A percentile compares a stretch with the other conserved stretches of the same genome.
Conservation (phyloP, 2,113 vertebrate genomes). For the Monopterus albus region DNA sequence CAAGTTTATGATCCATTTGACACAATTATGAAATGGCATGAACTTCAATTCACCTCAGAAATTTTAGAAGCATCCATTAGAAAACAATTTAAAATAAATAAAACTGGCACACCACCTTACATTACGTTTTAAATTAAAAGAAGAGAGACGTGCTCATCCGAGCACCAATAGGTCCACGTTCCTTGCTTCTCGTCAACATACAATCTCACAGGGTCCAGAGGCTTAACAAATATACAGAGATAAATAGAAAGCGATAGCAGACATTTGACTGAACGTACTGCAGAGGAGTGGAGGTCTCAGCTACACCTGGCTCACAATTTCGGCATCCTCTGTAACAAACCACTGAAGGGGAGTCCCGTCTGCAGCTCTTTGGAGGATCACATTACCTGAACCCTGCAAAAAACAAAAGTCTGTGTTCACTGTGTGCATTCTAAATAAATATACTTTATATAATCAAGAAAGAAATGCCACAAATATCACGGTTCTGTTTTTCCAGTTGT, state of each 20-base stretch:
- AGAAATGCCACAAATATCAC: no score
- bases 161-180: slow-evolving; percentile 29
- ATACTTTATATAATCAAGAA: no score
- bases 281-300: not conserved
- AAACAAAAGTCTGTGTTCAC: slow-evolving; percentile 10
- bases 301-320: slow-evolving; percentile 91
- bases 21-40: slow-evolving; percentile 15
- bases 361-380: slow-evolving; percentile 84
- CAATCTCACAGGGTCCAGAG: slow-evolving; percentile 68
- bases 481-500: no score
- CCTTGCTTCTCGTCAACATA: slow-evolving; percentile 45
- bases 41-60: slow-evolving; percentile 29
- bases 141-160: slow-evolving; percentile 31
- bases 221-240: slow-evolving; percentile 78
- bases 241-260: slow-evolving; percentile 43
- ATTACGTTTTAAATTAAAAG: slow-evolving; percentile 68
- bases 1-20: slow-evolving; percentile 28
- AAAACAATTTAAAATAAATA: slow-evolving; percentile 72
- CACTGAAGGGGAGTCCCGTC: slow-evolving; percentile 89
- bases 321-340: slow-evolving; percentile 86
- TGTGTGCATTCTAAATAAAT: not conserved
- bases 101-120: slow-evolving; percentile 72
- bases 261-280: slow-evolving; percentile 21
- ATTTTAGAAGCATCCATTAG: slow-evolving; percentile 22
- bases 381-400: slow-evolving; percentile 79